Base-by-base conservation (phyloP, 37 sponge, comb jelly and placozoan species). In the Geodia barretti region DNA sequence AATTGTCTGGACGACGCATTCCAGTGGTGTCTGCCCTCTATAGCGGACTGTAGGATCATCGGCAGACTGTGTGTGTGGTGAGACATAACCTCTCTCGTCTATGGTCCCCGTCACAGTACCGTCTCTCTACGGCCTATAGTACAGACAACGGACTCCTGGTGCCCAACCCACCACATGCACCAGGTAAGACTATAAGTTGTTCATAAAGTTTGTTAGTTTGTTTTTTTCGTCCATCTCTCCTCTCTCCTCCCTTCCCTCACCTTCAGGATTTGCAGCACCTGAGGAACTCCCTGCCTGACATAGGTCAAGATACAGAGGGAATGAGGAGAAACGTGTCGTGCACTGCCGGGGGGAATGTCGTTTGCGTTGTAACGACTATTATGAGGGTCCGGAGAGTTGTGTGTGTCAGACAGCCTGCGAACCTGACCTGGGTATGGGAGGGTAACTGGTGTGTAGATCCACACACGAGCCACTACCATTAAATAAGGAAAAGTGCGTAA, bases 241-340 rank as follows among this genome's bases (percentile, higher is more conserved):
- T n/a, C 70, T 34, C 35, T 69, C 24, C 31, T 60, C 23, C 39
- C n/a, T n/a, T n/a, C n/a, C n/a, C n/a, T n/a, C n/a, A n/a, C 25
- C 71, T 36, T 26, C 69, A 91, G 72, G 99, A 99, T 70, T 76
- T 99, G 38, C 99, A 99, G 66, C 99, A 99, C 64, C 47, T 99
- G 28, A 36, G 97, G 29, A 95, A 99, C 74, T 94, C 93, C 43
- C 90, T 99, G 26, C 99, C 99, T 14, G 95, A 97, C 62, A 67
- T n/a, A 84, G 23, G 95, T 99, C 1, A 95, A 91, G 70, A 83
- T 99, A 39, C 95, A 92, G 69, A 78, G 99, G 62, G 97, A n/a
- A 97, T 31, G 99, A 99, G 40, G 99, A 99, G 78, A 89, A 92
- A 70, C 84, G n/a, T n/a, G n/a, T n/a, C n/a, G n/a, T n/a, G n/a